A percentile compares a stretch with the other conserved stretches of the same genome.
Conservation (phyloP, 1,140 invertebrate species). For the Zaprionus ghesquierei region DNA sequence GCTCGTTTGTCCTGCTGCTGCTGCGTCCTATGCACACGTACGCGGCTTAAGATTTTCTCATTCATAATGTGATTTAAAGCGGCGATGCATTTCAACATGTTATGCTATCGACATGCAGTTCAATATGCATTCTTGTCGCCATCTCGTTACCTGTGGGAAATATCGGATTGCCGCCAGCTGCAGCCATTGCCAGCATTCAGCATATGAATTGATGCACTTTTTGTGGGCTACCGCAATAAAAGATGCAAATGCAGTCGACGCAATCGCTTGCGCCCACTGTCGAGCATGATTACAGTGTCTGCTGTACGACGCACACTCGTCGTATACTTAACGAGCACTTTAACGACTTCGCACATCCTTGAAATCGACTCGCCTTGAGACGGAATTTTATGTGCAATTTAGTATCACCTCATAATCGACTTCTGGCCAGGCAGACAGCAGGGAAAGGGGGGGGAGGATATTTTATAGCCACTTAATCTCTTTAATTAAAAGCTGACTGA, state of each 20-base stretch:
- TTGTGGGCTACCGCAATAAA: constrained; percentile 22
- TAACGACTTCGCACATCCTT: constrained; percentile 45
- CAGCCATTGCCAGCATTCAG: constrained; percentile 57
- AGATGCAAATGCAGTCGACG: constrained; percentile 30
- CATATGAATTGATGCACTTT: constrained; percentile 71
- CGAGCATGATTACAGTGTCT: constrained; percentile 40
- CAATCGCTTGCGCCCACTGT: constrained; percentile 11
- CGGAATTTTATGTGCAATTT: constrained; percentile 59
- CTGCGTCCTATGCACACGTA: constrained; percentile 60
- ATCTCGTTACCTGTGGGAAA: constrained; percentile 51
- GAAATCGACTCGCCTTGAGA: neutral
- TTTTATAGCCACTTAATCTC: constrained; percentile 62
- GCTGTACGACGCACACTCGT: neutral
- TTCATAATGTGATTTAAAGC: constrained; percentile 69
- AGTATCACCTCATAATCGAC: constrained; percentile 65
- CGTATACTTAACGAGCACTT: constrained; percentile 67
- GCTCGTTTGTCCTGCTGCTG: constrained; percentile 22
- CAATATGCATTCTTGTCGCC: constrained; percentile 52
- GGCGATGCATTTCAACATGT: constrained; percentile 31
- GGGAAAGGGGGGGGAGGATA: neutral
- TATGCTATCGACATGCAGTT: constrained; percentile 56
- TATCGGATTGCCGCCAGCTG: constrained; percentile 57
- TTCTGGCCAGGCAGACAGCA: constrained; percentile 1
- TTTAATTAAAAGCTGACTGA: constrained; percentile 66
- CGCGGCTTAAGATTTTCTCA: constrained; percentile 70